Evolutionary conservation across 2,113 vertebrate genomes (phyloP), one percentile per base, ranked within the genome.

Genomic region (Egretta garzetta): DNA sequence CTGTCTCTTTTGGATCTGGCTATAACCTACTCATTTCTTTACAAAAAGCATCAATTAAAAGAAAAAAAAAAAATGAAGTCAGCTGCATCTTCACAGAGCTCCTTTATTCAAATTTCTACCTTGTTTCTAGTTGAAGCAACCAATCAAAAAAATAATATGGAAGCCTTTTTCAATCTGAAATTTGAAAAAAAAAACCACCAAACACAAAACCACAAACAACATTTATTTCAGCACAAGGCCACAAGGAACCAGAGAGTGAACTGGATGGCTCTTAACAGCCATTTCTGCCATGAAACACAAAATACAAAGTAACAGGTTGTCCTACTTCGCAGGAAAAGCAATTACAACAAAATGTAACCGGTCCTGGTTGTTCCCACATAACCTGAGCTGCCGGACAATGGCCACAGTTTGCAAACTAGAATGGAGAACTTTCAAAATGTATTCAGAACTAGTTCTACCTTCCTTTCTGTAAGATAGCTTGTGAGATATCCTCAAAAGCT

Each of bases 381-480:
- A 53, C 1, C 11, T 20, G 2, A 35, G 5, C 52, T 52, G 58
- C 30, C 2, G 4, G 49, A 28, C 35, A 56, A 59, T 1, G 1
- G 47, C 2, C 4, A 27, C 19, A 39, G 23, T 35, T 41, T 66
- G n/a, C n/a, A 91, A 88, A 73, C 4, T 21, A 68, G 32, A 77
- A 62, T 1, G 7, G 35, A 76, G 66, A 84, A 80, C 39, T 43
- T 58, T 8, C 26, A 70, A n/a, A 49, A 76, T 4, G 6, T 32
- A 64, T 24, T 83, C 50, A 35, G 39, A 66, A 91, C 53, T 39
- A 80, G n/a, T 71, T 82, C 47, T 91, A 85, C 11, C 13, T 64
- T 86, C 33, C 16, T 76, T 62, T 41, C 53, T 60, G 81, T 52
- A 59, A 64, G 35, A 39, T 8, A 12, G 17, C 20, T 59, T 47